Evolutionary conservation across 2,113 vertebrate genomes (phyloP).

Genomic region (Elephantulus edwardii): DNA sequence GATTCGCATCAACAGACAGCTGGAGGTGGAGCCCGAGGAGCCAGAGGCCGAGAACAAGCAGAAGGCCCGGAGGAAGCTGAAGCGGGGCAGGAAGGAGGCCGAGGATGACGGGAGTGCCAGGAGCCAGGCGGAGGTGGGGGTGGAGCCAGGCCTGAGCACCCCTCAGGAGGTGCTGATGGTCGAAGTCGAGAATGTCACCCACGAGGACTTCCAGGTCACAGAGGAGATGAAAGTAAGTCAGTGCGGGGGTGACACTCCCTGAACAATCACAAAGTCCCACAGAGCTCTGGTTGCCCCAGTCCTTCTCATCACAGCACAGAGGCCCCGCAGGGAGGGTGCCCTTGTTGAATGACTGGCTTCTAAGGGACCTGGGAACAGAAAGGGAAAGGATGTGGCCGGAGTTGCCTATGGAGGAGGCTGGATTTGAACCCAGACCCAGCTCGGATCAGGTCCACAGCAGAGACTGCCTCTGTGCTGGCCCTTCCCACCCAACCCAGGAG

Average conservation of each 20-base stretch:
- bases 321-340: not conserved
- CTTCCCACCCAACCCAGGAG: not conserved
- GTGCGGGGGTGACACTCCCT: not conserved
- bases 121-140: constrained; percentile 79
- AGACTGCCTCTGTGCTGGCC: not conserved
- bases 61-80: constrained; percentile 86
- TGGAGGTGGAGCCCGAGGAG: constrained; percentile 92
- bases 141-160: constrained; percentile 73
- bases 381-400: not conserved
- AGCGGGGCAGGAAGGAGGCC: constrained; percentile 84
- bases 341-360: no score
- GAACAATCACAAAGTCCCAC: no score
- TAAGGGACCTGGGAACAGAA: not conserved
- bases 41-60: constrained; percentile 80
- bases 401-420: not conserved
- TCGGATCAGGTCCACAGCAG: fast-evolving
- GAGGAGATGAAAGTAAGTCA: constrained; percentile 95
- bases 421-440: not conserved
- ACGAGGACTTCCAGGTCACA: constrained; percentile 96
- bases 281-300: no score
- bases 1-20: constrained; percentile 90
- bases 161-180: constrained; percentile 92
- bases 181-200: constrained; percentile 94
- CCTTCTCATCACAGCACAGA: not conserved
- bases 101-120: constrained; percentile 74